Conservation (phyloP, 2,113 vertebrate species). For the Sturnira hondurensis region DNA sequence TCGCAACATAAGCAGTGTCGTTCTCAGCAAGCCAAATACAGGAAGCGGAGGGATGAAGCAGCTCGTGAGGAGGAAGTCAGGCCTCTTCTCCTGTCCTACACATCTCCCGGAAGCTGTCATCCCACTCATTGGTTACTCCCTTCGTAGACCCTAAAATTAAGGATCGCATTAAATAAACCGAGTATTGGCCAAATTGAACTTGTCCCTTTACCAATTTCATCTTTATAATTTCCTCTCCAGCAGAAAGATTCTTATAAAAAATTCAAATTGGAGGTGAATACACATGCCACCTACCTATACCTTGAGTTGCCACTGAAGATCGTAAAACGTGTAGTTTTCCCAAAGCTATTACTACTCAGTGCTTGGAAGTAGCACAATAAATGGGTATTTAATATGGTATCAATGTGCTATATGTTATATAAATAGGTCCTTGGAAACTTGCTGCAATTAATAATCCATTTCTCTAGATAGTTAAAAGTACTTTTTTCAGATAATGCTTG, state of each 20-base stretch:
- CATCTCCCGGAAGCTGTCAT: background rate
- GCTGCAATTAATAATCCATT: background rate
- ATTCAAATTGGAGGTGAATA: background rate
- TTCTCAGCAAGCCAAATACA: background rate
- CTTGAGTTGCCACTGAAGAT: background rate
- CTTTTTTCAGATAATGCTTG: background rate
- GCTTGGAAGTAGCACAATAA: background rate
- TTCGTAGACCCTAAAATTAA: background rate
- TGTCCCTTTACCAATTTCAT: background rate
- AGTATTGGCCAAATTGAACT: background rate
- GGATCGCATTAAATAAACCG: background rate
- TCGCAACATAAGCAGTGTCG: background rate
- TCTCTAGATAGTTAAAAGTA: constrained; percentile 1
- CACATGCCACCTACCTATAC: background rate
- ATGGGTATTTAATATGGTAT: background rate
- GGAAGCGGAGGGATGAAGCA: background rate
- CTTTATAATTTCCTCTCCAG: background rate
- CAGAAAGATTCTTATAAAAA: background rate
- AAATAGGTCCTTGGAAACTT: background rate
- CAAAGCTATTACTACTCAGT: background rate
- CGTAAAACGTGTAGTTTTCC: background rate
- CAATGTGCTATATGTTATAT: background rate
- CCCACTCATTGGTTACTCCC: background rate
- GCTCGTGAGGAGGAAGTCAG: background rate
- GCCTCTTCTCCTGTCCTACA: background rate